Evolutionary conservation across 2,113 vertebrate species (phyloP), one percentile per base, ranked within the genome.

Genomic region (Apus apus): DNA sequence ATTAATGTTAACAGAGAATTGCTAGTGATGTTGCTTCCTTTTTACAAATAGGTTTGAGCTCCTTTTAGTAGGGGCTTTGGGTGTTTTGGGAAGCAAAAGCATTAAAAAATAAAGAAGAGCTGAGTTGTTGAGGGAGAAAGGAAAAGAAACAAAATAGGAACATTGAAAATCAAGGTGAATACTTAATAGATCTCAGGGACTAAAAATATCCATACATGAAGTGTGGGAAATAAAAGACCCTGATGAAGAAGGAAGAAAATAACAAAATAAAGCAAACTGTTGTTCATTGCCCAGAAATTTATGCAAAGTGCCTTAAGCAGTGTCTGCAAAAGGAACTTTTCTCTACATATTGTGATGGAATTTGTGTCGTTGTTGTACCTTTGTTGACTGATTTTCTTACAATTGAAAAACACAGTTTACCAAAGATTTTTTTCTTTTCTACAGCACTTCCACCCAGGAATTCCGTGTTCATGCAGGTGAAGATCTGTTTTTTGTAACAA

Each of bases 1-100:
- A 77, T 80, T 90, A 65, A 92, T 93, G 92, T 95, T 70, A 93
- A 56, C 36, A 82, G 67, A 89, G 75, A 64, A 48, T 90, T 90
- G 67, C n/a, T 61, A 25, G 51, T 76, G 43, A 70, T 80, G n/a
- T 38, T 95, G 34, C 22, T 95, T 89, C 22, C 22, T 48, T 87
- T 89, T 62, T 85, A 72, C 46, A 91, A 67, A 40, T 64, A 78
- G 6, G 6, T 68, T 88, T 25, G 77, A 85, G 36, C 45, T 62
- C 32, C 34, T 93, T 80, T 90, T 76, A 61, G 66, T 72, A 58
- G 58, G 19, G 29, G 53, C 19, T 87, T 48, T 85, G 38, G 23
- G 19, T 89, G 8, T 79, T 89, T 85, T 5, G 46, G 65, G 62
- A 85, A 85, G 57, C 27, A 89, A 67, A 78, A 32, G 68, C 13